Base-by-base conservation (phyloP, 2,797 vertebrate genomes). In the Gymnoscopelus microlampas region DNA sequence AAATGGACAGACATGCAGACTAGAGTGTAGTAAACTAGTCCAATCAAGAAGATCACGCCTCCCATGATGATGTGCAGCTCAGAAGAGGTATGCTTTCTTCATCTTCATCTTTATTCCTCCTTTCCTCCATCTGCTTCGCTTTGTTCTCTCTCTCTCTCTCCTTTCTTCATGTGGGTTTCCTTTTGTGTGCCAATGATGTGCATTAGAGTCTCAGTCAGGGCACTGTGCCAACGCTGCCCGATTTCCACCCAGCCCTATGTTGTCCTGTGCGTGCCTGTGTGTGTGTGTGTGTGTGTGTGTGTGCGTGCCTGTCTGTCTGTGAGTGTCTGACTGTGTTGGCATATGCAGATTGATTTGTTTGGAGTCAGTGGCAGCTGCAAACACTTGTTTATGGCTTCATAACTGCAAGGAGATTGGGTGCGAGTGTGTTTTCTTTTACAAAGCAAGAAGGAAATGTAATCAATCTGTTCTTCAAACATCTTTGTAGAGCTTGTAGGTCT, bases 291-390 rank as follows among this genome's bases (percentile, higher is more conserved):
- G 35, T 39, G 35, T 8, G 35, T 39, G 35, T 39, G 6, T 39
- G 35, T 39, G 35, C 7, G 3, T 32, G 29, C 5, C 3, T 19
- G 19, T 19, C 19, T 19, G 19, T 19, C 19, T 19, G 19, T 29
- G 26, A 29, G 26, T 29, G 26, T 39, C 29, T 35, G 58, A 29
- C 26, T 67, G 53, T 23, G 59, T 29, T 44, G 68, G 53, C 58
- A 77, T 90, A 88, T 89, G 91, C 90, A 92, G 85, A 93, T 90
- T 23, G 60, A 73, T 83, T 93, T 90, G 89, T 91, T 93, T 92
- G 78, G 67, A 70, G 86, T 87, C 83, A 74, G 86, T 78, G 81
- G 79, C 92, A 92, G 92, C 92, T 93, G 90, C 86, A 85, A 87
- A 92, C 85, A 88, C 77, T 89, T 81, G 82, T 79, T 87, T 85